Base-by-base conservation (phyloP, 2,797 vertebrate genomes). In the Coranthus polyacanthus region DNA sequence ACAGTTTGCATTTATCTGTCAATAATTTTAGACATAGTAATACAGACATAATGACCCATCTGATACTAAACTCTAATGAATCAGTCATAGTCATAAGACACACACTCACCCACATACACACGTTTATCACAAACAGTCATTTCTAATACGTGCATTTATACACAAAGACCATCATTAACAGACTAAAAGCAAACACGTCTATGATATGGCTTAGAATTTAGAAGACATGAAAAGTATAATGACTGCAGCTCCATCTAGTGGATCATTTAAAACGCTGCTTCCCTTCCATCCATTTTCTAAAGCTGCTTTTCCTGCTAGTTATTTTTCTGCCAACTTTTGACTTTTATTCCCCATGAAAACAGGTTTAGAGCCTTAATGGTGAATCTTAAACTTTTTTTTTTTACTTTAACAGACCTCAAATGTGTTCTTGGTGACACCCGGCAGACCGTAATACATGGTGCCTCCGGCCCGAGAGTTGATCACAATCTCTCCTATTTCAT, bases 401-500 rank as follows among this genome's bases (percentile, higher is more conserved):
- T 16, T 18, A 69, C 5, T 53, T 21, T 36, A n/a, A 76, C 65
- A 0, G 62, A 99, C 98, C 96, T 99, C 98, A 49, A 99, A 99
- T 0, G 96, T 98, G 50, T 95, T 98, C 88, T 99, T 99, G 45
- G 97, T 99, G 85, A 99, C 95, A 12, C 98, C 97, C 3, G 96
- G 92, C 54, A 99, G 93, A 57, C 97, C 97, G 2, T 96, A 99
- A 88, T 99, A 99, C 95, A 96, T 95, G 85, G 97, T 98, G 53
- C 97, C 97, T 66, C 96, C 95, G 0, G 96, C 95, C 66, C 95
- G 94, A 50, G 95, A 97, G 91, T 96, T 98, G 47, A 98, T 95
- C 54, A 96, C 96, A 70, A 99, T 98, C 62, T 99, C 98, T 18
- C 98, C 98, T 6, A 99, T 99, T 89, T 99, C 98, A 4, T 99